A percentile compares a stretch with the other conserved stretches of the same genome.
Evolutionary conservation across 2,888 invertebrate species (phyloP).

Genomic region (Julus scanicus): DNA sequence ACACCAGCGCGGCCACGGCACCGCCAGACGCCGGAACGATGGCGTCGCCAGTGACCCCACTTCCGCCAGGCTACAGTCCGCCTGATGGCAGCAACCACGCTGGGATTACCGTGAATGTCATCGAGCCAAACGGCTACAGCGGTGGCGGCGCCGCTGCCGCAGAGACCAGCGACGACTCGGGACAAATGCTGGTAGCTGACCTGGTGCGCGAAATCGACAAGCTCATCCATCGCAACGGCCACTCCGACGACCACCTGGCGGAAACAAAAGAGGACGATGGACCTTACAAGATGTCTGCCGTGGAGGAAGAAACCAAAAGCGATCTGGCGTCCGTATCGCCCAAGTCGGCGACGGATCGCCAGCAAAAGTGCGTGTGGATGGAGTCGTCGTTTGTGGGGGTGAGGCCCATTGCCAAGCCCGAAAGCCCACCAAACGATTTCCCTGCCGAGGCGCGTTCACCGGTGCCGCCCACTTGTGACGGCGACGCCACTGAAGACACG

Average conservation of each 20-base stretch:
- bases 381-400: conserved; percentile 92
- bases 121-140: conserved; percentile 74
- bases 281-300: conserved; percentile 66
- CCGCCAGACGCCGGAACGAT: conserved; percentile 53
- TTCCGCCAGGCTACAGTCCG: conserved; percentile 59
- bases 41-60: conserved; percentile 1
- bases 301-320: conserved; percentile 75
- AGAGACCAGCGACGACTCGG: conserved; percentile 84
- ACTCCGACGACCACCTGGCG: conserved; percentile 60
- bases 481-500: not conserved
- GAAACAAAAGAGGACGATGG: not conserved
- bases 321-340: not conserved
- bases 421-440: not conserved
- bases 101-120: conserved; percentile 46
- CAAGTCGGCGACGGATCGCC: conserved; percentile 66
- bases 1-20: conserved; percentile 56
- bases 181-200: conserved; percentile 58
- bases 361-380: conserved; percentile 78
- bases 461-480: not conserved
- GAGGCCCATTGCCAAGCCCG: conserved; percentile 70
- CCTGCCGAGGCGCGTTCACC: not conserved
- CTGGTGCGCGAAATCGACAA: conserved; percentile 63
- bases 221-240: conserved; percentile 64
- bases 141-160: conserved; percentile 72
- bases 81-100: conserved; percentile 64